These are phyloP conservation scores for Poecilia wingei DNA, from an alignment of 2,797 vertebrate species.

Conservation along the genomic window DNA sequence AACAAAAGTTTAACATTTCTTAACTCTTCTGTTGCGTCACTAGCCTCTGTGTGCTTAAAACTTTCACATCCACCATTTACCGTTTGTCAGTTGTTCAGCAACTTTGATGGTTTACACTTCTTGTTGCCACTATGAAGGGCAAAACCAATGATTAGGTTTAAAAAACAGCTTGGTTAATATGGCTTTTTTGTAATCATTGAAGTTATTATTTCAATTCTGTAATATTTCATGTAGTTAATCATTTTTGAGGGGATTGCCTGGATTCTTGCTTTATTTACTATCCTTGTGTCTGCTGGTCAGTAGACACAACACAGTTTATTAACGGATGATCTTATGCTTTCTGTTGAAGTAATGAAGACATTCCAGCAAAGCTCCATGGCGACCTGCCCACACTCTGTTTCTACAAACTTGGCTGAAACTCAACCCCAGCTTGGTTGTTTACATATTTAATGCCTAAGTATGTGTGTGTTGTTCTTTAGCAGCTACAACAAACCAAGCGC, in stretches of 20 bases:
- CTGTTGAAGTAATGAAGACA: background rate
- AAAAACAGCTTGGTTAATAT: background rate
- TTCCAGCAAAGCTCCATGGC: background rate
- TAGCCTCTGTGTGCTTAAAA: too few species aligned
- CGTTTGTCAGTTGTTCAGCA: too few species aligned
- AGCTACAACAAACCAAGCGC: conserved; percentile 55
- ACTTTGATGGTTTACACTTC: too few species aligned
- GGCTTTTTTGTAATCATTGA: too few species aligned
- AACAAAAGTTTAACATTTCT: too few species aligned
- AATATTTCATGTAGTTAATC: too few species aligned
- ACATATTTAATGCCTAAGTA: conserved; percentile 55
- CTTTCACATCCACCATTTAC: too few species aligned
- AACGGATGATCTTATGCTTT: background rate
- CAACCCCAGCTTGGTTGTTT: conserved; percentile 29
- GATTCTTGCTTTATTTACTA: background rate
- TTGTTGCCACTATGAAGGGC: background rate
- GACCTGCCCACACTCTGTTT: conserved; percentile 11
- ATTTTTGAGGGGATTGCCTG: background rate
- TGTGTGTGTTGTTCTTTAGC: conserved; percentile 50
- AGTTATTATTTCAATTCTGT: too few species aligned
- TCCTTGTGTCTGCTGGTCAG: background rate
- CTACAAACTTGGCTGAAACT: conserved; percentile 13
- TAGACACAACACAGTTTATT: conserved; percentile 15
- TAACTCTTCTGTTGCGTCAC: too few species aligned
- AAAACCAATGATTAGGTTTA: background rate